phyloP scores from a whole-genome alignment of 2,797 vertebrate species.

The Pseudopleuronectes americanus region DNA sequence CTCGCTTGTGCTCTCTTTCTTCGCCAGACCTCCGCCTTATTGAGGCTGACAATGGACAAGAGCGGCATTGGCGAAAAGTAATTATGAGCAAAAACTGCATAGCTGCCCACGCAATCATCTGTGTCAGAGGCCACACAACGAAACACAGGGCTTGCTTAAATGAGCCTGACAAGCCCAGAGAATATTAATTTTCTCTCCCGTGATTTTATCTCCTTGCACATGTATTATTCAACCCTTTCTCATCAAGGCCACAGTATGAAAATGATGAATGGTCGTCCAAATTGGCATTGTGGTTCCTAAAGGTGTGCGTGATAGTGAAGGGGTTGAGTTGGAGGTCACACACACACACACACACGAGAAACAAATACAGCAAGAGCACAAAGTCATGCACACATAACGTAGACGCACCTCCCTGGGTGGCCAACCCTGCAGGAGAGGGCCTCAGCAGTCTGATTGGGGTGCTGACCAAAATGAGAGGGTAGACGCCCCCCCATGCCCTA shows the following conservation, averaged over 20 bases:
- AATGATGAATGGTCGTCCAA: constrained; percentile 56
- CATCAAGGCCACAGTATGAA: constrained; percentile 63
- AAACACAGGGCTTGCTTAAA: constrained; percentile 75
- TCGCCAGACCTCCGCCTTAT: constrained; percentile 63
- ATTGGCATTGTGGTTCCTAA: constrained; percentile 43
- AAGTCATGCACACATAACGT: constrained; percentile 12
- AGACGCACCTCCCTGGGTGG: not conserved
- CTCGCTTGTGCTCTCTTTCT: constrained; percentile 42
- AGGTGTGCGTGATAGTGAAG: constrained; percentile 34
- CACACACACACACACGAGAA: constrained; percentile 28
- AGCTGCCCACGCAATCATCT: constrained; percentile 79
- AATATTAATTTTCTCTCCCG: constrained; percentile 76
- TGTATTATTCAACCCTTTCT: constrained; percentile 73
- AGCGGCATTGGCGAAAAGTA: constrained; percentile 70
- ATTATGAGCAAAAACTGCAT: constrained; percentile 80
- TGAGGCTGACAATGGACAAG: constrained; percentile 79
- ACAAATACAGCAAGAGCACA: constrained; percentile 1
- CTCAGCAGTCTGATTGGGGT: constrained; percentile 70
- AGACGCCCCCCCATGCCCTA: constrained; percentile 38
- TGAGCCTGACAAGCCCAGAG: constrained; percentile 72
- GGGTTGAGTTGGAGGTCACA: constrained; percentile 42
- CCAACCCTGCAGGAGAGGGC: constrained; percentile 44
- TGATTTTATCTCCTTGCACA: constrained; percentile 69
- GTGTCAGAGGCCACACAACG: constrained; percentile 74
- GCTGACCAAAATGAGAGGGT: constrained; percentile 66